Conservation (phyloP, 1,140 invertebrate genomes). For the Lerema accius region DNA sequence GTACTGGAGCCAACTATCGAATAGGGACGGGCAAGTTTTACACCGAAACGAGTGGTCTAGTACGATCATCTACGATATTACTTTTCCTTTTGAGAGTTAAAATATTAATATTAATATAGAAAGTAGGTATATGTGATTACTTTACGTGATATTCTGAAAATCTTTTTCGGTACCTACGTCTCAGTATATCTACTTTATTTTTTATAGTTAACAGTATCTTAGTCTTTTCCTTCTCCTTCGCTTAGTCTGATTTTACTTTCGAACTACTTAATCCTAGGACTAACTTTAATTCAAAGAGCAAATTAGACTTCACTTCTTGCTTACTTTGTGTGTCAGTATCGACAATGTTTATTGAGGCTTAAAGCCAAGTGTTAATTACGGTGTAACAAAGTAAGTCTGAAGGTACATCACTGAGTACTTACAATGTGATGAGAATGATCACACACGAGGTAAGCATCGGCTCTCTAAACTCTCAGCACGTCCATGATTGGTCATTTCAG, state of each 20-base stretch:
- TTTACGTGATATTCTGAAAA: not conserved
- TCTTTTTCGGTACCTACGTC: not conserved
- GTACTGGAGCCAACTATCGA: slow-evolving; percentile 30
- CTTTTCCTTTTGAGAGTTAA: slow-evolving; percentile 10
- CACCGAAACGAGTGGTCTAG: slow-evolving; percentile 34
- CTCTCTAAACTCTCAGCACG: slow-evolving; percentile 58
- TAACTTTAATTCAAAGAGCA: too few species aligned
- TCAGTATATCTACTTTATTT: not conserved
- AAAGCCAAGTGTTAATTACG: too few species aligned
- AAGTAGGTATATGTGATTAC: not conserved
- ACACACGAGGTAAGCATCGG: slow-evolving; percentile 48
- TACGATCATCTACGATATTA: slow-evolving; percentile 22
- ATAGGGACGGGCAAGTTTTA: slow-evolving; percentile 34
- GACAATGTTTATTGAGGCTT: too few species aligned
- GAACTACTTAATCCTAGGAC: too few species aligned
- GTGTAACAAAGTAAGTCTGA: too few species aligned
- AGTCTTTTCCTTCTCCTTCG: too few species aligned
- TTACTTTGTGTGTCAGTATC: too few species aligned
- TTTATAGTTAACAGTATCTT: too few species aligned
- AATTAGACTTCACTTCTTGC: too few species aligned
- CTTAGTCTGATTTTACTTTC: too few species aligned
- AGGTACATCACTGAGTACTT: not conserved
- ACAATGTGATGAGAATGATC: slow-evolving; percentile 45
- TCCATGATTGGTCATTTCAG: slow-evolving; percentile 76
- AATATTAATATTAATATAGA: too few species aligned